Conservation (phyloP, 2,797 vertebrate species). For the Cetoscarus ocellatus region DNA sequence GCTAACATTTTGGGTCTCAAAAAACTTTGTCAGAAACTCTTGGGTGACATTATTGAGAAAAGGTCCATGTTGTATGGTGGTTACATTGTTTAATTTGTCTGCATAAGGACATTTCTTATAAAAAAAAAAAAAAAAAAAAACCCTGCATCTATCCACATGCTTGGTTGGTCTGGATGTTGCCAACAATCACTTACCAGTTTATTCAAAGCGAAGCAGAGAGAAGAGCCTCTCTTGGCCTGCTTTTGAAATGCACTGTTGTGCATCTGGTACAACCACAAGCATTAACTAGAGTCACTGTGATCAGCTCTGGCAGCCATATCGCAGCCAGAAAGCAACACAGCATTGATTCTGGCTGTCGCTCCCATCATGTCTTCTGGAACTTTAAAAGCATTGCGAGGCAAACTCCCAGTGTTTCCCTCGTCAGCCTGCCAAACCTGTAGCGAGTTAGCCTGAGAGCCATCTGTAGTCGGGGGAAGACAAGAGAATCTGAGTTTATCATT, state of each 20-base stretch:
- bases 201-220: background rate
- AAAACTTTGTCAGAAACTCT: no score
- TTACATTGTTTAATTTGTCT: no score
- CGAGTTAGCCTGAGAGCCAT: slow-evolving; percentile 3
- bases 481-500: slow-evolving; percentile 13
- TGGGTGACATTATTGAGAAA: no score
- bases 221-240: background rate
- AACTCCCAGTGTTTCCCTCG: background rate
- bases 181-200: background rate
- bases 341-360: background rate
- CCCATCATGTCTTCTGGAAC: background rate
- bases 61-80: no score
- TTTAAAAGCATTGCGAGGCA: slow-evolving; percentile 3
- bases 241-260: background rate
- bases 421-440: slow-evolving; percentile 9
- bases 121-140: no score
- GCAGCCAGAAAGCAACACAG: background rate
- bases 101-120: no score
- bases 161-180: background rate
- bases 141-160: background rate
- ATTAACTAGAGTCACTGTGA: background rate
- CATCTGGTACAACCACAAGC: background rate
- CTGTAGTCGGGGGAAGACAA: background rate
- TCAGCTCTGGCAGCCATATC: background rate
- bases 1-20: no score